Percentiles rank a stretch among this genome's conserved stretches.
These are phyloP conservation scores for Hippopotamus amphibius DNA, from an alignment of 2,113 vertebrate genomes.

Conservation along the genomic window DNA sequence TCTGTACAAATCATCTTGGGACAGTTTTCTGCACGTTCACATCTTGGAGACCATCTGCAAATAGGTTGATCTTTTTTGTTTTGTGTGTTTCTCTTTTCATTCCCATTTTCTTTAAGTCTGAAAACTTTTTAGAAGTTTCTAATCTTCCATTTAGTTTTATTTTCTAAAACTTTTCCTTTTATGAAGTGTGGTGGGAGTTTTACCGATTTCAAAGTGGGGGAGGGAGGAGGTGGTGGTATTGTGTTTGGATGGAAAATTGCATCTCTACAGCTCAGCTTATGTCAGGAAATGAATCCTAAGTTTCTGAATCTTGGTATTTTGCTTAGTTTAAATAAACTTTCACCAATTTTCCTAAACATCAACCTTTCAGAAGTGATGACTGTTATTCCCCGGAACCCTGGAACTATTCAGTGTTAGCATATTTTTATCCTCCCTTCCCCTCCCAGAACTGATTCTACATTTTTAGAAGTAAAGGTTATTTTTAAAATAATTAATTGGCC, in stretches of 20 bases:
- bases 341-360: constrained; percentile 69
- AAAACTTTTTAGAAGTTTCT: constrained; percentile 14
- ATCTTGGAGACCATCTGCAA: constrained; percentile 31
- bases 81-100: not conserved
- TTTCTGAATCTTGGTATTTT: constrained; percentile 67
- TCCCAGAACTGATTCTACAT: constrained; percentile 1
- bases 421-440: constrained; percentile 22
- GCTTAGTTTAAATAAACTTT: constrained; percentile 74
- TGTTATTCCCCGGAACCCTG: constrained; percentile 46
- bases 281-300: constrained; percentile 52
- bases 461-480: constrained; percentile 67
- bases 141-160: constrained; percentile 42
- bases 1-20: constrained; percentile 29
- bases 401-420: constrained; percentile 53
- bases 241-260: constrained; percentile 57
- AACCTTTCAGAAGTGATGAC: constrained; percentile 67
- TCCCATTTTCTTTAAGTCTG: not conserved
- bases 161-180: constrained; percentile 41
- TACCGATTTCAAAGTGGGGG: constrained; percentile 23
- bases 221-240: not conserved
- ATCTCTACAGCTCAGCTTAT: constrained; percentile 13
- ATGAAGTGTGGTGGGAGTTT: constrained; percentile 51
- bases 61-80: constrained; percentile 8
- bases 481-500: constrained; percentile 63
- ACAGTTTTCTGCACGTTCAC: not conserved